Conservation (phyloP, 1,140 invertebrate genomes). For the Mercenaria mercenaria region DNA sequence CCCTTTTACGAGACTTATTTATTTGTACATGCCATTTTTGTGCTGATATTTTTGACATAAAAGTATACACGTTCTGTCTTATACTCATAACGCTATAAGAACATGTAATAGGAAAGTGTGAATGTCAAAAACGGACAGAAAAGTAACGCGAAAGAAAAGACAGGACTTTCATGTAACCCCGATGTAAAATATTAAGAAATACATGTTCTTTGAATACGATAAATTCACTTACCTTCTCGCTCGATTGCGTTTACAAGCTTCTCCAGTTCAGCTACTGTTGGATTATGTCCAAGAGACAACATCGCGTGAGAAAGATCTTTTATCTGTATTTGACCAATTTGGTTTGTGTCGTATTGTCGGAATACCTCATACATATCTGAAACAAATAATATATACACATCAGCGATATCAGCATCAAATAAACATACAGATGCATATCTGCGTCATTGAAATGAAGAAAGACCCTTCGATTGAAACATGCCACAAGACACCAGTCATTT, state of each 20-base stretch:
- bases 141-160: too few species aligned
- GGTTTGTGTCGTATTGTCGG: conserved; percentile 4
- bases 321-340: conserved; percentile 13
- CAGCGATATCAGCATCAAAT: background rate
- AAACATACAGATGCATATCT: background rate
- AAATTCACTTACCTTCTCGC: background rate
- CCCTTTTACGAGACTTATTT: too few species aligned
- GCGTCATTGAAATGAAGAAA: background rate
- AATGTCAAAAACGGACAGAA: too few species aligned
- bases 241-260: conserved; percentile 6
- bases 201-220: too few species aligned
- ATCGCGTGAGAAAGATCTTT: conserved; percentile 29
- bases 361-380: conserved; percentile 57
- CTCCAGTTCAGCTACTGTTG: conserved; percentile 34
- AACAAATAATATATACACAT: background rate
- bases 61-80: too few species aligned
- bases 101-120: too few species aligned
- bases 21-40: too few species aligned
- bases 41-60: too few species aligned
- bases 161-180: too few species aligned
- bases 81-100: too few species aligned
- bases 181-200: too few species aligned
- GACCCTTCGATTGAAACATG: background rate
- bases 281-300: conserved; percentile 57
- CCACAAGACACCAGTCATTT: background rate